Percentiles rank a stretch among this genome's conserved stretches.
These are phyloP conservation scores for Scomberomorus guttatus DNA, from an alignment of 2,797 vertebrate species.

Conservation along the genomic window DNA sequence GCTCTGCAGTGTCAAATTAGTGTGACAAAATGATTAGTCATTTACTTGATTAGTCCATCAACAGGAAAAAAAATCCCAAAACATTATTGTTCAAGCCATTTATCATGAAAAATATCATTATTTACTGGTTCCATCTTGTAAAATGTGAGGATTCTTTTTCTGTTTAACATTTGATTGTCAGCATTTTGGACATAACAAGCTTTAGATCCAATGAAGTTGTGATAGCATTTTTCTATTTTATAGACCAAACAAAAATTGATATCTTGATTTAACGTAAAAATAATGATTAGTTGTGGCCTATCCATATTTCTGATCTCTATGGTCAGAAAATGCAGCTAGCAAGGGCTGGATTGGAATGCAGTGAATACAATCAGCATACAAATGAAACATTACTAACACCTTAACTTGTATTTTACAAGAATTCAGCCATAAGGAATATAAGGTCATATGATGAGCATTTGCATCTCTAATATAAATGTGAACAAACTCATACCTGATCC, in stretches of 20 bases:
- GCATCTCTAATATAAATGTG: not conserved
- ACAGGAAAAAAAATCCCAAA: not conserved
- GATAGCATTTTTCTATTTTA: not conserved
- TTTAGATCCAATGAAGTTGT: not conserved
- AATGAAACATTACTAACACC: not conserved
- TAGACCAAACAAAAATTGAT: too few relatives aligned
- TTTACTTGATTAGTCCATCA: not conserved
- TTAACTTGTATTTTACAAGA: not conserved
- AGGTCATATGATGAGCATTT: not conserved
- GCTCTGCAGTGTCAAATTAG: not conserved
- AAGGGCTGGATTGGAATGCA: not conserved
- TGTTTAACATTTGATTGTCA: too few relatives aligned
- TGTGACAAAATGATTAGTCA: not conserved
- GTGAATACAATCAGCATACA: not conserved
- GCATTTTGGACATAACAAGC: too few relatives aligned
- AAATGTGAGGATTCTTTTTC: not conserved
- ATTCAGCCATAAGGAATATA: not conserved
- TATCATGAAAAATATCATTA: not conserved
- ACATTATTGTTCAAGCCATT: not conserved
- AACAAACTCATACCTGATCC: constrained; percentile 39
- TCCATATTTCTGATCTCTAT: not conserved
- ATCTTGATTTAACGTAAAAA: too few relatives aligned
- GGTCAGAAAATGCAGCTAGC: too few relatives aligned
- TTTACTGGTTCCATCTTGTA: too few relatives aligned
- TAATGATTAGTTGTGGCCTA: not conserved